Conservation (phyloP, 2,797 vertebrate species). For the Mareca strepera region DNA sequence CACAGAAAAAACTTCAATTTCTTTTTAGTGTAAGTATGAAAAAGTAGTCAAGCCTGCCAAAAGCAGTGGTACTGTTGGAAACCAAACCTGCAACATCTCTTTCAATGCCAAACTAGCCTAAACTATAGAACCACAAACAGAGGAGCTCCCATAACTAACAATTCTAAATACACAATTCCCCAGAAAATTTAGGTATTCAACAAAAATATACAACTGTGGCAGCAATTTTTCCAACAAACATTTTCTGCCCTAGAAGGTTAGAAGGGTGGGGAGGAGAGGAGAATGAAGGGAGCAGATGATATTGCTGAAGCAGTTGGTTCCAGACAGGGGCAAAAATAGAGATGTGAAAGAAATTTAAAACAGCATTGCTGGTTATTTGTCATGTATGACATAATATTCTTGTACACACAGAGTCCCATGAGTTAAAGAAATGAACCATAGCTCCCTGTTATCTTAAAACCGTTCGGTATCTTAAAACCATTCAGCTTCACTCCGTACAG, state of each 20-base stretch:
- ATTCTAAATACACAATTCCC: not conserved
- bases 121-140: not conserved
- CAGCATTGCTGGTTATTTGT: not conserved
- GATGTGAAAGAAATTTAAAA: not conserved
- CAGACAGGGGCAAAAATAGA: not conserved
- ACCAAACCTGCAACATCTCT: not conserved
- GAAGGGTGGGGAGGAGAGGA: rapidly evolving
- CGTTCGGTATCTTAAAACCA: not conserved
- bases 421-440: not conserved
- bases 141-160: not conserved
- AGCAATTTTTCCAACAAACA: not conserved
- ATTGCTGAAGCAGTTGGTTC: not conserved
- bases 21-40: not conserved
- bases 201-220: not conserved
- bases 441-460: not conserved
- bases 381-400: not conserved
- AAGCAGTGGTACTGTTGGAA: not conserved
- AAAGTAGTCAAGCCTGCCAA: not conserved
- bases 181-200: not conserved
- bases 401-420: not conserved
- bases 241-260: not conserved
- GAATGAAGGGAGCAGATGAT: not conserved
- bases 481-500: not conserved
- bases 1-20: not conserved
- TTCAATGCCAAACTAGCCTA: not conserved